Evolutionary conservation across 2,888 invertebrate species (phyloP).

Genomic region (Parnassius glacialis): DNA sequence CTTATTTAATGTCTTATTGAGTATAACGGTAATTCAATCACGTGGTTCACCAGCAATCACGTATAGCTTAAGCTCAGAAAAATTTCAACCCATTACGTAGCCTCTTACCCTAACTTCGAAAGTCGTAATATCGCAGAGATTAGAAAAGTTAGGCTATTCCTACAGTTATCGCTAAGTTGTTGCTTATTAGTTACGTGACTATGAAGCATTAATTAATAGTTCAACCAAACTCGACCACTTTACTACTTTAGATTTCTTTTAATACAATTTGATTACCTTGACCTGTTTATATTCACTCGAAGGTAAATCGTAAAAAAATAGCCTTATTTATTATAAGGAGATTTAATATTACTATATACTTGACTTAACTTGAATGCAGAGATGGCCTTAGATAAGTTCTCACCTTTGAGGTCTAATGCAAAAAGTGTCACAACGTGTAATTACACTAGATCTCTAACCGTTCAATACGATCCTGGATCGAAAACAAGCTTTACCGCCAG

Average conservation of each 20-base stretch:
- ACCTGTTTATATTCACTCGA: too few relatives aligned
- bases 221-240: not conserved
- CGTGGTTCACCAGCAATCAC: not conserved
- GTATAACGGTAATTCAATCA: not conserved
- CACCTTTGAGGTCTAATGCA: too few relatives aligned
- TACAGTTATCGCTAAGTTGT: slow-evolving; percentile 47
- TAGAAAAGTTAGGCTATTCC: slow-evolving; percentile 60
- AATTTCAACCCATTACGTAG: slow-evolving; percentile 21
- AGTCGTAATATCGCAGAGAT: slow-evolving; percentile 56
- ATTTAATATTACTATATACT: too few relatives aligned
- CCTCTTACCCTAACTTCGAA: slow-evolving; percentile 42
- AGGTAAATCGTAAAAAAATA: too few relatives aligned
- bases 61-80: not conserved
- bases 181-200: slow-evolving; percentile 45
- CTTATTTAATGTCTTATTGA: not conserved
- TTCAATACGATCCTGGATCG: too few relatives aligned
- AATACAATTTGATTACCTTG: not conserved
- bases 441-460: too few relatives aligned
- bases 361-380: too few relatives aligned
- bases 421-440: too few relatives aligned
- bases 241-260: not conserved
- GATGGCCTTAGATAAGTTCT: too few relatives aligned
- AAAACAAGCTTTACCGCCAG: too few relatives aligned
- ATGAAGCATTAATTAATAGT: slow-evolving; percentile 44
- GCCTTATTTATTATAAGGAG: too few relatives aligned